A percentile compares a stretch with the other conserved stretches of the same genome.
phyloP scores from a whole-genome alignment of 2,113 vertebrate genomes.

The Poeciliopsis turrubarensis region DNA sequence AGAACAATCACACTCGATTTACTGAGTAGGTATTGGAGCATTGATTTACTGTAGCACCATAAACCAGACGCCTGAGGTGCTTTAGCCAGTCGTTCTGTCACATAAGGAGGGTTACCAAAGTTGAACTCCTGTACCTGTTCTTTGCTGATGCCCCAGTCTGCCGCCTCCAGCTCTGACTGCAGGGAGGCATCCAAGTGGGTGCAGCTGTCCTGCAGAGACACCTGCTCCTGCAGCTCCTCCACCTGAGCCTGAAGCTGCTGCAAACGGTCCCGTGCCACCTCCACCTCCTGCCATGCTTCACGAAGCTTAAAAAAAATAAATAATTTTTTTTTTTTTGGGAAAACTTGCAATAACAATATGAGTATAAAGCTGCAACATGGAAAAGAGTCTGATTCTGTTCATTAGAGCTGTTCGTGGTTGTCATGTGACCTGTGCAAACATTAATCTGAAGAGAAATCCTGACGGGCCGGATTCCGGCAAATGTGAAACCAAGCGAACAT shows the following conservation, averaged over 20 bases:
- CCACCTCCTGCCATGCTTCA: constrained; percentile 71
- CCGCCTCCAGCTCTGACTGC: constrained; percentile 72
- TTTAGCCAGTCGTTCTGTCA: not conserved
- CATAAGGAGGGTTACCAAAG: not conserved
- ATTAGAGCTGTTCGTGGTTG: not conserved
- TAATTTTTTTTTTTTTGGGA: no score
- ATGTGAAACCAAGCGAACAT: constrained; percentile 44
- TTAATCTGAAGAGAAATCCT: constrained; percentile 49
- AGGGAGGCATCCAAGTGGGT: constrained; percentile 68
- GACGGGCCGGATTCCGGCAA: constrained; percentile 67
- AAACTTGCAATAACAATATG: no score
- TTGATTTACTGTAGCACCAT: no score
- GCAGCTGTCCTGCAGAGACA: constrained; percentile 65
- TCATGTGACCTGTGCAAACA: not conserved
- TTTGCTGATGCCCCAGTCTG: constrained; percentile 55
- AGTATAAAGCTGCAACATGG: no score
- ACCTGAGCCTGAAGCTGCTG: constrained; percentile 77
- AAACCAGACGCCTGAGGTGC: not conserved
- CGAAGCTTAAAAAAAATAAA: constrained; percentile 63
- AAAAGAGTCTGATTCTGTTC: no score
- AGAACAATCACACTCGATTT: no score
- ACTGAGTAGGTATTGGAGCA: no score
- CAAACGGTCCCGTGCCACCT: constrained; percentile 47
- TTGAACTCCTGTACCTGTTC: constrained; percentile 64
- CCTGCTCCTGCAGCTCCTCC: constrained; percentile 78